A percentile compares a stretch with the other conserved stretches of the same genome.
phyloP scores from a whole-genome alignment of 2,797 vertebrate species.

The Chanos chanos region DNA sequence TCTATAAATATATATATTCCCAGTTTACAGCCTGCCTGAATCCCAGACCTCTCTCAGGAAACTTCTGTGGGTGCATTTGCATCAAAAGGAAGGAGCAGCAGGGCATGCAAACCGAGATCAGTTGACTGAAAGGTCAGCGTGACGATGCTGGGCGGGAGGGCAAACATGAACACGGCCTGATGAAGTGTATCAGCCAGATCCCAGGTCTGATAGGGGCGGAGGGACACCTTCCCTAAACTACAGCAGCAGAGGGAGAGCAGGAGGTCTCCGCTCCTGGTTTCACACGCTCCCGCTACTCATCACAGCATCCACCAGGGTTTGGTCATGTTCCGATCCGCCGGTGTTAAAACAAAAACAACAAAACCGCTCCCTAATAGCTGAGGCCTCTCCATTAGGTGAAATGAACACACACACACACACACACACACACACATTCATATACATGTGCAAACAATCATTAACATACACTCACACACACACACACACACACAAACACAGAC shows the following conservation, averaged over 20 bases:
- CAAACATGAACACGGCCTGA: slow-evolving; percentile 30
- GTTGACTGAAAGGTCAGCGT: slow-evolving; percentile 70
- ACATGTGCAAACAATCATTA: too few relatives aligned
- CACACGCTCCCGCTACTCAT: neutral
- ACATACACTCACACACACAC: too few relatives aligned
- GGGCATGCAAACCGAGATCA: slow-evolving; percentile 65
- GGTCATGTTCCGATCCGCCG: too few relatives aligned
- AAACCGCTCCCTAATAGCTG: too few relatives aligned
- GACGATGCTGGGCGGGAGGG: slow-evolving; percentile 22
- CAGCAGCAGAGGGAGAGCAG: slow-evolving; percentile 27
- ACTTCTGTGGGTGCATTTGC: slow-evolving; percentile 60
- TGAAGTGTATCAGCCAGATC: slow-evolving; percentile 48
- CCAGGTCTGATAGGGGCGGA: slow-evolving; percentile 21
- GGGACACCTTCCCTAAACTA: slow-evolving; percentile 39
- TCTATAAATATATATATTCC: neutral
- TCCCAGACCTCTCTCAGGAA: slow-evolving; percentile 38
- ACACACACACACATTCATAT: too few relatives aligned
- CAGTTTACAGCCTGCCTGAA: slow-evolving; percentile 10
- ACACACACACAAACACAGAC: too few relatives aligned
- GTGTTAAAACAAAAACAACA: too few relatives aligned
- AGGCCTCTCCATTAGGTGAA: too few relatives aligned
- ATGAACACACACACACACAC: too few relatives aligned
- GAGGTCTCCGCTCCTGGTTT: neutral
- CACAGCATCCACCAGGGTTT: neutral
- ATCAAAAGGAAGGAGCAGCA: slow-evolving; percentile 56